Evolutionary conservation across 2,888 invertebrate species (phyloP).

Genomic region (Diarsia dahlii): DNA sequence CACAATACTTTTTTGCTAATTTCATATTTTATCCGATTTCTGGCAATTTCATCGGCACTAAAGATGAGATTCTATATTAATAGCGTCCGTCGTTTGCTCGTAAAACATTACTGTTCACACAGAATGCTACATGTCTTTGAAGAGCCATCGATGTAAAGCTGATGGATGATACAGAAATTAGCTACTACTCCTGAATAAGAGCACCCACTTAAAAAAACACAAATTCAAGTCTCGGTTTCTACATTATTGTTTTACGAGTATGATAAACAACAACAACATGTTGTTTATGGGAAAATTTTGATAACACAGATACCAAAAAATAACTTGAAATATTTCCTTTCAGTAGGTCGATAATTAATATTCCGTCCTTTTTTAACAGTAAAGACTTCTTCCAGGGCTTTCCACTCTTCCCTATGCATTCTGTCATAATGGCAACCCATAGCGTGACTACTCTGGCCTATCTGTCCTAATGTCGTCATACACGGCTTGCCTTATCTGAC

Average conservation of each 20-base stretch:
- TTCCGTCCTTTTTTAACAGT: neutral
- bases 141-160: conserved; percentile 20
- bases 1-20: neutral
- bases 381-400: neutral
- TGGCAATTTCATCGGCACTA: conserved; percentile 6
- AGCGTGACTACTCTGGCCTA: neutral
- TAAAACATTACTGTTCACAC: conserved; percentile 51
- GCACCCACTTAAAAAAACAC: neutral
- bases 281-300: too few relatives aligned
- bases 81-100: conserved; percentile 35
- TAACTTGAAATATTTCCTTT: neutral
- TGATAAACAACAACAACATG: too few relatives aligned
- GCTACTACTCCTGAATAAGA: neutral
- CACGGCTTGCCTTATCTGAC: neutral
- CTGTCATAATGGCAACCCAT: neutral
- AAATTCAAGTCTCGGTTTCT: neutral
- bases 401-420: neutral
- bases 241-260: too few relatives aligned
- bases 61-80: conserved; percentile 49
- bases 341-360: neutral
- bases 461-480: neutral
- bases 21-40: neutral
- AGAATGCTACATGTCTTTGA: conserved; percentile 31
- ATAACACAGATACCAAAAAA: neutral
- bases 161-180: neutral